phyloP scores from a whole-genome alignment of 2,113 vertebrate genomes.

The Psilopsiagon aymara region DNA sequence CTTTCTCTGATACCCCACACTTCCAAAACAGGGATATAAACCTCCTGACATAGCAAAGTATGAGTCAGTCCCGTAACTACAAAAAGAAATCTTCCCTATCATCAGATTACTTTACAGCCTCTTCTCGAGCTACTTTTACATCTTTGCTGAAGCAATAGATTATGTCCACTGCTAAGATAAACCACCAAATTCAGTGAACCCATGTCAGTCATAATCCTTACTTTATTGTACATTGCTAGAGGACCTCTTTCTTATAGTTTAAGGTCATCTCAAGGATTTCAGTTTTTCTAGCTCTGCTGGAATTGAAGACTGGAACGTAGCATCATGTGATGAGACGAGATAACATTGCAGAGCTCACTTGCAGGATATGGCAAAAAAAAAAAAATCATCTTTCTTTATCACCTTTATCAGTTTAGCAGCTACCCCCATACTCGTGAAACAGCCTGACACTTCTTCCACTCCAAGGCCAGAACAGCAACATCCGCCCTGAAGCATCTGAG shows the following conservation, averaged over 20 bases:
- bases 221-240: background rate
- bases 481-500: background rate
- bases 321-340: background rate
- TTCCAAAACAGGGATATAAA: slow-evolving; percentile 40
- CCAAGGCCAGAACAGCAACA: background rate
- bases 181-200: background rate
- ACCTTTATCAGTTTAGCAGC: background rate
- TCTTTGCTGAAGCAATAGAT: background rate
- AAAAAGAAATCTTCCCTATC: slow-evolving; percentile 3
- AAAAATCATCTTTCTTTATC: background rate
- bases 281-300: background rate
- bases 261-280: background rate
- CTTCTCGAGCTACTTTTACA: background rate
- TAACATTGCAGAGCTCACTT: background rate
- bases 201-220: rapidly evolving
- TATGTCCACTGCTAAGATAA: background rate
- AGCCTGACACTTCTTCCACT: background rate
- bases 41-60: slow-evolving; percentile 42
- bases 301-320: background rate
- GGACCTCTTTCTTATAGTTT: background rate
- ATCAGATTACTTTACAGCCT: background rate
- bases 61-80: slow-evolving; percentile 36
- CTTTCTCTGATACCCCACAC: slow-evolving; percentile 16
- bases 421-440: background rate
- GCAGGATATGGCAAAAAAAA: background rate